Base-by-base conservation (phyloP, 35 echinoderm and acorn worm genomes). In the Ophiothrix spiculata region DNA sequence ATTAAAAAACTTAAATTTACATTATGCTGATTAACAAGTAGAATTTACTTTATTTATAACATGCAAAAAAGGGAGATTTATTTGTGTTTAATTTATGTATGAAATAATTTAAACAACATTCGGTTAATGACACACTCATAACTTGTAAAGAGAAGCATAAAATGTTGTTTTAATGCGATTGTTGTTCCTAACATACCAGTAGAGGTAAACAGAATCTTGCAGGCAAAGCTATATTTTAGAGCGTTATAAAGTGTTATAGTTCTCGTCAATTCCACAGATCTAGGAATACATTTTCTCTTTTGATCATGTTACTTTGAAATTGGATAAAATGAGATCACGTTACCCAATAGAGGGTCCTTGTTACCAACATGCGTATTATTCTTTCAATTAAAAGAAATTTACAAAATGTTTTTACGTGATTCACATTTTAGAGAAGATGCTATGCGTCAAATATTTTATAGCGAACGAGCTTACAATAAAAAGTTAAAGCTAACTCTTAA, bases 311-410 rank as follows among this genome's bases (percentile, higher is more conserved):
- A 69, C 60, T 10, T n/a, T 69, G 60, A 25, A 69, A 69, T 69
- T 28, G 60, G 60, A 69, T 69, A 69, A 69, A 69, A 69, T 25
- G 23, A 15, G 60, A 69, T 69, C 60, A n/a, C 23, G 60, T 69
- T 69, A 69, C 60, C n/a, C n/a, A 15, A 12, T 25, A 69, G 25
- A 69, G 60, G 23, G 60, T 69, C 2, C 60, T 69, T 69, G 60
- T 69, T 28, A 69, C 60, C 17, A 28, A 69, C 17, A 12, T 10
- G 25, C 16, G 10, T 69, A 69, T 69, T 69, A 25, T 69, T 69
- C 60, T 69, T 69, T 69, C 60, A 69, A 69, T 69, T 69, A n/a
- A 28, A 69, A 69, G 17, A 69, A 69, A 69, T 69, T n/a, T 69
- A 28, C 29, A 15, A 28, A 25, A 2, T 69, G 60, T n/a, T 69